Conservation (phyloP, 2,888 invertebrate species). For the Nebria brevicollis region DNA sequence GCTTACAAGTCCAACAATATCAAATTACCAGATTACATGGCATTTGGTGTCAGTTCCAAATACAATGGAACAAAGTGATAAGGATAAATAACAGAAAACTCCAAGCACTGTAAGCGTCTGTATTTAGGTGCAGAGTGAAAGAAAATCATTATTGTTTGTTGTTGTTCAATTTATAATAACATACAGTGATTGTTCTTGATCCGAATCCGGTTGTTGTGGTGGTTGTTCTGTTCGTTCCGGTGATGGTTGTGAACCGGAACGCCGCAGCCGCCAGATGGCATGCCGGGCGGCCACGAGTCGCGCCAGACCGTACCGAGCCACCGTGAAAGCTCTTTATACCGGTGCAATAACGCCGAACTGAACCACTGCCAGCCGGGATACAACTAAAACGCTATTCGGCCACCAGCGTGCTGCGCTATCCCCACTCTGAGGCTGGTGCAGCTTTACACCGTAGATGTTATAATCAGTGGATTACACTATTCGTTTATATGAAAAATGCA, state of each 20-base stretch:
- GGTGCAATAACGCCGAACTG: slow-evolving; percentile 50
- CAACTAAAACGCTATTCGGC: slow-evolving; percentile 44
- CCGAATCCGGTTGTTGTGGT: slow-evolving; percentile 57
- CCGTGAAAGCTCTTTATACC: slow-evolving; percentile 58
- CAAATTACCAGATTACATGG: no score
- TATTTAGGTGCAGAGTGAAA: not conserved
- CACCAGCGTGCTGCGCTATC: slow-evolving; percentile 12
- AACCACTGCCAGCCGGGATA: slow-evolving; percentile 44
- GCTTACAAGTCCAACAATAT: no score
- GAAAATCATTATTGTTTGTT: not conserved
- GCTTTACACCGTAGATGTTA: slow-evolving; percentile 6
- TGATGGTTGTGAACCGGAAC: slow-evolving; percentile 61
- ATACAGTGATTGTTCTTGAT: slow-evolving; percentile 41
- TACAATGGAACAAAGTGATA: not conserved
- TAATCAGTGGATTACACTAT: not conserved
- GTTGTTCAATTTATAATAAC: slow-evolving; percentile 18
- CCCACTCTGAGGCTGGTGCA: slow-evolving; percentile 23
- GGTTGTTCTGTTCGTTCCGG: slow-evolving; percentile 52
- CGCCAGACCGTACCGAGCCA: slow-evolving; percentile 77
- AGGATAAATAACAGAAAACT: not conserved
- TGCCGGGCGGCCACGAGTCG: slow-evolving; percentile 77
- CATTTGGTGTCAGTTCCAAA: not conserved
- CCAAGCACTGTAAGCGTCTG: not conserved
- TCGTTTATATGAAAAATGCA: not conserved
- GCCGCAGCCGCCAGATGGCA: slow-evolving; percentile 76